Percentiles rank a stretch among this genome's conserved stretches.
phyloP scores from a whole-genome alignment of 53 echinoderm and acorn worm species.

The Luidia sarsii region DNA sequence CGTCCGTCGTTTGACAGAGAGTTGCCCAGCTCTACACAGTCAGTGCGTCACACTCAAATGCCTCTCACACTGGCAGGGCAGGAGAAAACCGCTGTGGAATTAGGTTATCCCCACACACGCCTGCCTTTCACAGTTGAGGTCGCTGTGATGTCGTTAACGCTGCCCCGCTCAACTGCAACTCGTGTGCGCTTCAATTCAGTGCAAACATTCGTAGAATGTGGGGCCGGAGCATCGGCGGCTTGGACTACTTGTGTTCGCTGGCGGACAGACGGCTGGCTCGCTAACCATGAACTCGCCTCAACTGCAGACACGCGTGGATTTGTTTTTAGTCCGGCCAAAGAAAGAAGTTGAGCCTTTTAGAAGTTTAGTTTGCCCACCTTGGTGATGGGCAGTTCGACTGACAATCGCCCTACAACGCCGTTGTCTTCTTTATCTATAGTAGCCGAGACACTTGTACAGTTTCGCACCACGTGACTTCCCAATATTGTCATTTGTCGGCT shows the following conservation, averaged over 20 bases:
- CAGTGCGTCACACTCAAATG: conserved; percentile 49
- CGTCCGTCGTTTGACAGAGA: conserved; percentile 54
- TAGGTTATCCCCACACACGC: conserved; percentile 63
- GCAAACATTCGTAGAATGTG: conserved; percentile 37
- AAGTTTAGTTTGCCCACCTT: conserved; percentile 44
- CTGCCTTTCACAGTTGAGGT: conserved; percentile 59
- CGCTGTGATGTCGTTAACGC: conserved; percentile 54
- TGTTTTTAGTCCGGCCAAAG: conserved; percentile 24
- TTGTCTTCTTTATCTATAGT: conserved; percentile 58
- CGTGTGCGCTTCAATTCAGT: conserved; percentile 55
- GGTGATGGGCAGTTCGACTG: conserved; percentile 42
- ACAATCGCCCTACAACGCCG: conserved; percentile 41
- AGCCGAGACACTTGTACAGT: conserved; percentile 48
- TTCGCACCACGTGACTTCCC: conserved; percentile 73
- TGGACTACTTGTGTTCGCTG: conserved; percentile 3
- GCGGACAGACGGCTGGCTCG: neutral
- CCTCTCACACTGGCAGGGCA: conserved; percentile 48
- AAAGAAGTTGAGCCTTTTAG: conserved; percentile 41
- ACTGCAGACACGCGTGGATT: conserved; percentile 38
- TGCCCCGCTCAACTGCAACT: conserved; percentile 25
- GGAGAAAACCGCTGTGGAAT: conserved; percentile 42
- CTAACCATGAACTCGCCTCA: conserved; percentile 30
- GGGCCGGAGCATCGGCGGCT: neutral
- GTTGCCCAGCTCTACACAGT: conserved; percentile 28
- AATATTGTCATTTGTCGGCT: conserved; percentile 89